Evolutionary conservation across 2,888 invertebrate genomes (phyloP).

Genomic region (Atrina japonica): DNA sequence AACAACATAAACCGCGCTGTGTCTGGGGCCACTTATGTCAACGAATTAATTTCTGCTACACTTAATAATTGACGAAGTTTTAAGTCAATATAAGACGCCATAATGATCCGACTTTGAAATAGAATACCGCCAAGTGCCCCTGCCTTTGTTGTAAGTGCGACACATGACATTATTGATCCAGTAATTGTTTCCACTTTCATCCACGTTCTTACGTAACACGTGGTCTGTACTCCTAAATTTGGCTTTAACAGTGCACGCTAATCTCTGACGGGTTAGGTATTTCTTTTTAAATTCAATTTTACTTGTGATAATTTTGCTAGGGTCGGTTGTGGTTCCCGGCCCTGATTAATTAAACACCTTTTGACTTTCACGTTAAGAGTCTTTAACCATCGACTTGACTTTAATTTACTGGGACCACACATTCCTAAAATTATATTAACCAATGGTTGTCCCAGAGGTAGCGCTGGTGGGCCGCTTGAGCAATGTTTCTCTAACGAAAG

Average conservation of each 20-base stretch:
- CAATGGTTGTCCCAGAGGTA: slow-evolving; percentile 25
- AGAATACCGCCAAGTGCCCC: neutral
- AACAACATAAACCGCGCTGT: no score
- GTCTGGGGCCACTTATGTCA: no score
- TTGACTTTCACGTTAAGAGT: slow-evolving; percentile 29
- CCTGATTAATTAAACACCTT: slow-evolving; percentile 45
- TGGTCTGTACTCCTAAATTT: slow-evolving; percentile 16
- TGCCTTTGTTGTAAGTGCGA: neutral
- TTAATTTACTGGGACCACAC: slow-evolving; percentile 34
- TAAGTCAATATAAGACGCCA: no score
- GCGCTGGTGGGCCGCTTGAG: slow-evolving; percentile 11
- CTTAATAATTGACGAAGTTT: no score
- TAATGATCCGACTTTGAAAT: neutral
- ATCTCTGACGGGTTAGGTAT: slow-evolving; percentile 41
- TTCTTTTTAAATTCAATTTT: slow-evolving; percentile 37
- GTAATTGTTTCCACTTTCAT: slow-evolving; percentile 4
- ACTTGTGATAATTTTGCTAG: slow-evolving; percentile 31
- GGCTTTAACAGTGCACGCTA: slow-evolving; percentile 19
- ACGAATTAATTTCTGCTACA: no score
- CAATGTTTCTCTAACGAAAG: slow-evolving; percentile 26
- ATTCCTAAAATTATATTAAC: slow-evolving; percentile 35
- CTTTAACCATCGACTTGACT: slow-evolving; percentile 37
- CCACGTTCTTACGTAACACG: slow-evolving; percentile 14
- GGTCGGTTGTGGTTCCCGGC: slow-evolving; percentile 42
- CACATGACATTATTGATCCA: neutral